These are phyloP conservation scores for Adoxophyes honmai DNA, from an alignment of 1,140 invertebrate species.

Conservation along the genomic window DNA sequence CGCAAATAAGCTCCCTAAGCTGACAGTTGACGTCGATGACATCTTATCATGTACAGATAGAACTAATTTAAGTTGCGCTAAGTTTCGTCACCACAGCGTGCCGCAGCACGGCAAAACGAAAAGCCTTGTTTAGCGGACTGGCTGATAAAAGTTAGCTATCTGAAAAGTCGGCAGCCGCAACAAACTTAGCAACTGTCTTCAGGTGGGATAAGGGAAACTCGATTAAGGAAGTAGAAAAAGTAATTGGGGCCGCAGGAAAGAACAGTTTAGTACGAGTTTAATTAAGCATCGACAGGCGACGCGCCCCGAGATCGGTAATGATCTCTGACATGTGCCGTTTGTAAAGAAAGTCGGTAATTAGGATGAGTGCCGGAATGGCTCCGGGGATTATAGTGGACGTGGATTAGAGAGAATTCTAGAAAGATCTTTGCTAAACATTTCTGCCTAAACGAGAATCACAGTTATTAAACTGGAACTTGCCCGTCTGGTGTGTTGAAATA, in stretches of 20 bases:
- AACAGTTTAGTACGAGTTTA: constrained; percentile 39
- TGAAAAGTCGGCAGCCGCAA: constrained; percentile 43
- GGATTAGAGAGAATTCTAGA: no score
- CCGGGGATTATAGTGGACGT: no score
- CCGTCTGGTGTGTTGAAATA: no score
- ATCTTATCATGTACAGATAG: constrained; percentile 23
- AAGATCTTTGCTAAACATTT: no score
- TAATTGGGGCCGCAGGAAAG: constrained; percentile 39
- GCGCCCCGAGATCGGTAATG: neutral
- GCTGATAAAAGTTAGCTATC: constrained; percentile 55
- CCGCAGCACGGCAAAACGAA: constrained; percentile 39
- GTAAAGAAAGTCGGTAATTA: neutral
- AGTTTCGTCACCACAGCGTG: constrained; percentile 34
- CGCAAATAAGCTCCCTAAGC: neutral
- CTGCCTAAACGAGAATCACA: no score
- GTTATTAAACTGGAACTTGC: no score
- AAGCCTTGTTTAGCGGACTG: constrained; percentile 47
- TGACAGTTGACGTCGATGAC: constrained; percentile 21
- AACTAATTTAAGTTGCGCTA: constrained; percentile 46
- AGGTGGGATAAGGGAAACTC: constrained; percentile 57
- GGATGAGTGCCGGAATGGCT: no score
- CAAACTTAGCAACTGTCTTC: constrained; percentile 54
- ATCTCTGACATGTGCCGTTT: constrained; percentile 3
- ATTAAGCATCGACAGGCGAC: constrained; percentile 34
- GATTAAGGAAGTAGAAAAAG: constrained; percentile 56